Conservation (phyloP, 2,797 vertebrate species). For the Pangasius djambal region DNA sequence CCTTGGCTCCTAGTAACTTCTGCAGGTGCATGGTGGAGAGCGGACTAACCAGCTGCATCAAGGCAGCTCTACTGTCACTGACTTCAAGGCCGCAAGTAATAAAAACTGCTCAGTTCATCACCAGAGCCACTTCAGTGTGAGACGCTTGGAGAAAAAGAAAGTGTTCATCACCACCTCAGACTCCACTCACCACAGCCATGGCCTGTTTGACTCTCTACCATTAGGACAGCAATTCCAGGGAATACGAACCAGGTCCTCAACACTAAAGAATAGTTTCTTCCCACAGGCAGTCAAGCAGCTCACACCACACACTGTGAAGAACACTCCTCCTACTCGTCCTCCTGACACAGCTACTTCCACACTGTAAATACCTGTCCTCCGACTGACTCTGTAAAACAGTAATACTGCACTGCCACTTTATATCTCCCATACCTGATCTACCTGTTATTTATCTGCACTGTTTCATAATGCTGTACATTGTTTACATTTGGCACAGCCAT, state of each 20-base stretch:
- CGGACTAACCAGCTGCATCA: neutral
- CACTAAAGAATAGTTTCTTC: no score
- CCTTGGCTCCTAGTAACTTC: neutral
- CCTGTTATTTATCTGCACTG: neutral
- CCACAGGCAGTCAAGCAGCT: neutral
- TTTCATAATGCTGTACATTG: neutral
- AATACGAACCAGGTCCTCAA: neutral
- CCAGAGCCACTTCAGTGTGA: neutral
- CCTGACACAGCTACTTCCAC: neutral
- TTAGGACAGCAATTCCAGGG: neutral
- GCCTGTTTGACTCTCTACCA: neutral
- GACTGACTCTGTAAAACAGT: neutral
- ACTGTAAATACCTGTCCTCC: neutral
- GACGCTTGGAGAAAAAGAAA: neutral
- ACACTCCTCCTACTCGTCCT: no score
- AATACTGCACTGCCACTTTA: neutral
- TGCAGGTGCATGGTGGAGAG: neutral
- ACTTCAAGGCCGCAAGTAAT: neutral
- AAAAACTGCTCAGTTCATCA: neutral
- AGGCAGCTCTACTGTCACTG: neutral
- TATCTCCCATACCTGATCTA: neutral
- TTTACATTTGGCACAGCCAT: neutral
- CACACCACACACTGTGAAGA: no score
- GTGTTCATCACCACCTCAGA: neutral
- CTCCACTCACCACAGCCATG: neutral